These are phyloP conservation scores for Plebejus melissa DNA, from an alignment of 2,888 invertebrate genomes.

Conservation along the genomic window DNA sequence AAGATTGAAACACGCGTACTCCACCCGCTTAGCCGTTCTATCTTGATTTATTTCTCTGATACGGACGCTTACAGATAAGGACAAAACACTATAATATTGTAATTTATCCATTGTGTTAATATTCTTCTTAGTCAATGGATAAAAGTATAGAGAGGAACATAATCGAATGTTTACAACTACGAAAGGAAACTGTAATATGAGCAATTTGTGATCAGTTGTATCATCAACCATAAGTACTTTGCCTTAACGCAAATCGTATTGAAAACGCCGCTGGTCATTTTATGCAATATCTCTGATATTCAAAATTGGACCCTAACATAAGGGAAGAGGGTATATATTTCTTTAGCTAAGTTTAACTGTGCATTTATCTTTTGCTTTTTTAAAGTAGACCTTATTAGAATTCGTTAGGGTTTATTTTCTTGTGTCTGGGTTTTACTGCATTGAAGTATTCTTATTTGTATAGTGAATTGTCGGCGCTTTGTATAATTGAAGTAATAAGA, in stretches of 20 bases:
- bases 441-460: conserved; percentile 6
- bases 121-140: too few species aligned
- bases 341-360: not conserved
- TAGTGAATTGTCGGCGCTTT: not conserved
- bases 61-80: too few species aligned
- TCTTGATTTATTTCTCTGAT: too few species aligned
- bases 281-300: not conserved
- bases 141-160: not conserved
- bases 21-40: too few species aligned
- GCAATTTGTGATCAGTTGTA: not conserved
- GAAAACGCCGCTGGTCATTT: conserved; percentile 6
- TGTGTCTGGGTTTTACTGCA: not conserved
- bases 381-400: not conserved
- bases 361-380: not conserved
- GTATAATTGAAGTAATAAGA: not conserved
- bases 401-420: not conserved
- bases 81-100: too few species aligned
- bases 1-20: too few species aligned
- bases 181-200: not conserved
- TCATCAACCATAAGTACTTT: not conserved
- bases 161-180: not conserved
- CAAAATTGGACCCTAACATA: not conserved
- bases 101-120: too few species aligned
- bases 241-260: not conserved
- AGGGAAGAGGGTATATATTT: not conserved